phyloP scores from a whole-genome alignment of 1,140 invertebrate genomes.

The Calosoma granatense region DNA sequence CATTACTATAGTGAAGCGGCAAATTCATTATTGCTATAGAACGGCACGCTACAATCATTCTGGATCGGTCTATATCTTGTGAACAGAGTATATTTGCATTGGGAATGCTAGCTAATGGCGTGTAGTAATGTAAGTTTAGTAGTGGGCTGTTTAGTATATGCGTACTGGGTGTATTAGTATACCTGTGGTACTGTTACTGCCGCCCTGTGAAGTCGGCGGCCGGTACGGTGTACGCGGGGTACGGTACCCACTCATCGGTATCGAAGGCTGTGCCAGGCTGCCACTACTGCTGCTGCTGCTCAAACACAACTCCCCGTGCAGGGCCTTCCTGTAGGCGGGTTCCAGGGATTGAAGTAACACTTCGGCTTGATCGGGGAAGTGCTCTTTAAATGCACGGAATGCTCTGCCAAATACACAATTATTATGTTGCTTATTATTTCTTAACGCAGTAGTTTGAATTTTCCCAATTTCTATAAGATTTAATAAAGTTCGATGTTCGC shows the following conservation, averaged over 20 bases:
- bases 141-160: too few species aligned
- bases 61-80: too few species aligned
- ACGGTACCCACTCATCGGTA: not conserved
- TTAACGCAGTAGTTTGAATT: too few species aligned
- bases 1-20: too few species aligned
- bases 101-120: too few species aligned
- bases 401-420: slow-evolving; percentile 48
- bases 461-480: slow-evolving; percentile 3
- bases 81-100: too few species aligned
- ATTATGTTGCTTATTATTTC: slow-evolving; percentile 23
- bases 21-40: too few species aligned
- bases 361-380: slow-evolving; percentile 87
- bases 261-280: slow-evolving; percentile 31
- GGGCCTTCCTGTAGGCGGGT: slow-evolving; percentile 67
- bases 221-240: not conserved
- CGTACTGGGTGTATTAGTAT: too few species aligned
- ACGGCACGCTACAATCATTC: too few species aligned
- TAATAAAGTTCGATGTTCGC: slow-evolving; percentile 1
- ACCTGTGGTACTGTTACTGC: not conserved
- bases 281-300: slow-evolving; percentile 41
- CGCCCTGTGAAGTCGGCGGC: not conserved
- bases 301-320: slow-evolving; percentile 51
- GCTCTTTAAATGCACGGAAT: slow-evolving; percentile 81
- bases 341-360: slow-evolving; percentile 74
- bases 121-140: too few species aligned